Base-by-base conservation (phyloP, 2,113 vertebrate species). In the Phodopus roborovskii region DNA sequence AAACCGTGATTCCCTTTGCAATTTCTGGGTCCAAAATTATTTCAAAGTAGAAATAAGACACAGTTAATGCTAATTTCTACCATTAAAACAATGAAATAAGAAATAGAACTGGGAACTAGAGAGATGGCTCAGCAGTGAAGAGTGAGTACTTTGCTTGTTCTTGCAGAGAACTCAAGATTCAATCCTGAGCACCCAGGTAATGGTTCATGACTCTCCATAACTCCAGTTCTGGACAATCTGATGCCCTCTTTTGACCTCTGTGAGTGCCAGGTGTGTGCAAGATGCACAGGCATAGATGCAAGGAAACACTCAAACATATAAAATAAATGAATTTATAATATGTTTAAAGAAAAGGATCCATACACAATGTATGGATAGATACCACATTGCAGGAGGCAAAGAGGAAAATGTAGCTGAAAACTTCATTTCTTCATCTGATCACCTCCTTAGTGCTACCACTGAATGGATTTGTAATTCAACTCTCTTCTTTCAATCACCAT, bases 11-110 rank as follows among this genome's bases (percentile, higher is more conserved):
- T 87, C 50, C 81, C 10, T 84, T 79, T 87, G 60, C 2, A 78
- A 85, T 64, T 93, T 88, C 42, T 86, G 42, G 48, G 7, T 66
- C 48, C 62, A 53, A 96, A 93, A 91, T 87, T 85, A 86, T 84
- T 83, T 91, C 26, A 73, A 81, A 71, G 33, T 82, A 62, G 53
- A 94, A 94, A 90, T 64, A 71, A 68, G 19, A 95, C 13, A 81
- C 74, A 7, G 68, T 85, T 93, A 48, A 95, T 39, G 13, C 79
- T 85, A 84, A 89, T 30, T 56, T 30, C 20, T 84, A 84, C 1
- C n/a, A 70, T 83, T 62, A 62, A 17, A 24, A 62, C 12, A 62
- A 42, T 16, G 42, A 62, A 60, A 81, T 36, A 81, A 75, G 11
- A 45, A 58, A 33, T 15, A 77, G 13, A 78, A 1, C 12, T 62